A percentile compares a stretch with the other conserved stretches of the same genome.
Evolutionary conservation across 2,797 vertebrate species (phyloP).

Genomic region (Enteromius anoplus): DNA sequence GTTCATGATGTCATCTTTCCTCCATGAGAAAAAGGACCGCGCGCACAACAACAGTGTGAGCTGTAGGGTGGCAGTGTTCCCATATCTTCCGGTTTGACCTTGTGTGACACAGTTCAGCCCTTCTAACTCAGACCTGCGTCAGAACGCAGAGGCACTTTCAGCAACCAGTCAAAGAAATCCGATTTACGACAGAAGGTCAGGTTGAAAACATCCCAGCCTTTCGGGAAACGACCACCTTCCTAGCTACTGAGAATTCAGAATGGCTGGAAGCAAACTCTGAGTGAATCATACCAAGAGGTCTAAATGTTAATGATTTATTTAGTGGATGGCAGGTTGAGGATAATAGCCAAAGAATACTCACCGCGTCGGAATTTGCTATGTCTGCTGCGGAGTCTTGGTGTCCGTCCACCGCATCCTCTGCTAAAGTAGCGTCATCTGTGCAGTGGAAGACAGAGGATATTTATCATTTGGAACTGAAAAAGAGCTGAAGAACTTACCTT

Average conservation of each 20-base stretch:
- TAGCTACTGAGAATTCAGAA: conserved; percentile 32
- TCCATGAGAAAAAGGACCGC: conserved; percentile 10
- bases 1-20: conserved; percentile 48
- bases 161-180: conserved; percentile 17
- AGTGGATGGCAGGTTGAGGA: conserved; percentile 18
- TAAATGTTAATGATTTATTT: conserved; percentile 44
- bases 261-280: conserved; percentile 13
- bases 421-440: conserved; percentile 72
- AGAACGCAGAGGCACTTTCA: conserved; percentile 12
- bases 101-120: conserved; percentile 26
- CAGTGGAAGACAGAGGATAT: conserved; percentile 42
- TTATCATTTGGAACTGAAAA: background rate
- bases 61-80: conserved; percentile 37
- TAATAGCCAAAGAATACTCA: conserved; percentile 29
- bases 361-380: conserved; percentile 24
- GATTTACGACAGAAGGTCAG: conserved; percentile 42
- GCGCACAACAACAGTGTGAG: conserved; percentile 30
- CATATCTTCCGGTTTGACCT: conserved; percentile 46
- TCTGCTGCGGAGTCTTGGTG: conserved; percentile 40
- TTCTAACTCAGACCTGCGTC: conserved; percentile 43
- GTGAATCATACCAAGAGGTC: conserved; percentile 34
- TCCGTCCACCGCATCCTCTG: conserved; percentile 73
- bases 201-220: conserved; percentile 10
- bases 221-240: conserved; percentile 1
- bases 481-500: background rate